Evolutionary conservation across 1,140 invertebrate genomes (phyloP).

Genomic region (Pygmarrhopalites habei): DNA sequence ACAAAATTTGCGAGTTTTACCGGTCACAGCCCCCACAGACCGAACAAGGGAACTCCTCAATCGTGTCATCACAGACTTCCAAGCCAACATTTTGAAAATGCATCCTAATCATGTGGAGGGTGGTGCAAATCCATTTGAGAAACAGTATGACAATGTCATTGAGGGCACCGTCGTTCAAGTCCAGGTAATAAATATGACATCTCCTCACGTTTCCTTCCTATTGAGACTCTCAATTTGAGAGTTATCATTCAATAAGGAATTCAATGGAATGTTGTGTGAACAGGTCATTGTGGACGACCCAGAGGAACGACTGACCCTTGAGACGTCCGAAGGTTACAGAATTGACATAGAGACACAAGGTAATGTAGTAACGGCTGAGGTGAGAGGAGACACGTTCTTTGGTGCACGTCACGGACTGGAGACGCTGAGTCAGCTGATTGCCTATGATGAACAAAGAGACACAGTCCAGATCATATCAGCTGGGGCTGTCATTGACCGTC

Average conservation of each 20-base stretch:
- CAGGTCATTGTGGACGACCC: conserved; percentile 38
- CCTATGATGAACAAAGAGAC: conserved; percentile 39
- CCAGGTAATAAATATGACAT: conserved; percentile 10
- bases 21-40: conserved; percentile 39
- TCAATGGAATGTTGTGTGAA: neutral
- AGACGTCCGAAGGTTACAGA: conserved; percentile 39
- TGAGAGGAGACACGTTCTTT: conserved; percentile 41
- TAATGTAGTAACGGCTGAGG: conserved; percentile 38
- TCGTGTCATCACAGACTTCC: conserved; percentile 38
- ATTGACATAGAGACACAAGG: conserved; percentile 40
- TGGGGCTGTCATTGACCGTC: conserved; percentile 40
- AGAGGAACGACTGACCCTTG: conserved; percentile 37
- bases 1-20: conserved; percentile 38
- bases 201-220: no score
- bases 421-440: conserved; percentile 42
- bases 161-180: conserved; percentile 39
- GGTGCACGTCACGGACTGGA: conserved; percentile 43
- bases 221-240: no score
- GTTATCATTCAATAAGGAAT: no score
- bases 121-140: conserved; percentile 37
- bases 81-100: conserved; percentile 36
- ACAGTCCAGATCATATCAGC: conserved; percentile 38
- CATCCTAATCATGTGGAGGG: conserved; percentile 38
- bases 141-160: conserved; percentile 40
- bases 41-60: conserved; percentile 38